Conservation (phyloP, 2,888 invertebrate genomes). For the Archips crataeganus region DNA sequence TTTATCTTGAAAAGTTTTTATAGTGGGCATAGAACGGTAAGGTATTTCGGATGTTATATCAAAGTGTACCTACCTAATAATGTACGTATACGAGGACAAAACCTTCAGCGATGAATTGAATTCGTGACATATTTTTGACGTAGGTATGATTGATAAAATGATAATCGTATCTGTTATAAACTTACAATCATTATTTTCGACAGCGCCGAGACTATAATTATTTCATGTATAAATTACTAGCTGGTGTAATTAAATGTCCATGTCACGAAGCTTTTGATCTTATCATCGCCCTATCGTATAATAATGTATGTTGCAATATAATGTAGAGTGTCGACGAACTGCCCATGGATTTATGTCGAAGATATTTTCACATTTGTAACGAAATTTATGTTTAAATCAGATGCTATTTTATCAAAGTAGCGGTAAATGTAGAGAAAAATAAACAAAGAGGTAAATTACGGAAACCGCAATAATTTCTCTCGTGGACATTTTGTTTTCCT, state of each 20-base stretch:
- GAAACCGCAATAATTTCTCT: conserved; percentile 70
- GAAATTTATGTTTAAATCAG: conserved; percentile 1
- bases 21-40: too few species aligned
- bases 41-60: too few species aligned
- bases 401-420: conserved; percentile 15
- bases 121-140: neutral
- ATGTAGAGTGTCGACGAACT: neutral
- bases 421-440: conserved; percentile 51
- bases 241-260: conserved; percentile 23
- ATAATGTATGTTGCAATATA: neutral
- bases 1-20: too few species aligned
- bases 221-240: conserved; percentile 21
- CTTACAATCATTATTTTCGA: conserved; percentile 2
- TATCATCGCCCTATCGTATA: conserved; percentile 9
- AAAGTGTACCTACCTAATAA: too few species aligned
- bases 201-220: neutral
- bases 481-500: conserved; percentile 77
- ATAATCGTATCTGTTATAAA: neutral
- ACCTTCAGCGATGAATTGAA: neutral
- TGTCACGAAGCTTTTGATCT: conserved; percentile 30
- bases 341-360: neutral
- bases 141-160: too few species aligned
- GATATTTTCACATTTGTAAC: neutral
- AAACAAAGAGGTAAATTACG: conserved; percentile 62
- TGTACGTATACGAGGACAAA: neutral